Conservation (phyloP, 2,113 vertebrate genomes). For the Eulacestoma nigropectus region DNA sequence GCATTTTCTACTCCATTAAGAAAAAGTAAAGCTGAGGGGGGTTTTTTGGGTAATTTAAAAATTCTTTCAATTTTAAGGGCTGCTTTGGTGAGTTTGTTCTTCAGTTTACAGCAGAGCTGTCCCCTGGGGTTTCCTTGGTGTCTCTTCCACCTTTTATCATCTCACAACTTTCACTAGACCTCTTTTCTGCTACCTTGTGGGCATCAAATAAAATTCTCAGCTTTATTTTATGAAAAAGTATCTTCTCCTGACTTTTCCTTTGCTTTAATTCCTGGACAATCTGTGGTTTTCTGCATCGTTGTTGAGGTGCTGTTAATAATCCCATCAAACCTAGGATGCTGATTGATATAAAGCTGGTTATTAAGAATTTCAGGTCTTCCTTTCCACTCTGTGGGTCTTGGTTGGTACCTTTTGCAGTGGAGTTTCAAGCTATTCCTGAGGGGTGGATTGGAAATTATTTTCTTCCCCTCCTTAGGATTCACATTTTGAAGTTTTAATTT, state of each 20-base stretch:
- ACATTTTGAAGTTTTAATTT: neutral
- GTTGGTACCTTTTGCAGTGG: neutral
- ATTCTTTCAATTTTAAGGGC: neutral
- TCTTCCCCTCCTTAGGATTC: neutral
- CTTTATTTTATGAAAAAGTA: neutral
- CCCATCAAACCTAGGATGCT: neutral
- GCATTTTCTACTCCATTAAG: neutral
- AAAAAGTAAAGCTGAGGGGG: fast-evolving
- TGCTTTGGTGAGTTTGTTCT: neutral
- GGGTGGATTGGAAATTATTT: fast-evolving
- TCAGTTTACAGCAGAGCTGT: neutral
- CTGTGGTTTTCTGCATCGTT: neutral
- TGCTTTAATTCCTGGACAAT: neutral
- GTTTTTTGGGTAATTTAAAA: neutral
- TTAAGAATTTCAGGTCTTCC: neutral
- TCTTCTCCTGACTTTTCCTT: neutral
- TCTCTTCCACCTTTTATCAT: neutral
- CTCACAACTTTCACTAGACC: neutral
- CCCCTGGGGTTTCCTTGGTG: neutral
- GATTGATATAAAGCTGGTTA: neutral
- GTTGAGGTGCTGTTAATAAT: neutral
- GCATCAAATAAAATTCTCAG: neutral
- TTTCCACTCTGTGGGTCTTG: neutral
- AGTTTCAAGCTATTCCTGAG: neutral
- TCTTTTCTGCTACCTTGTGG: neutral